Evolutionary conservation across 2,113 vertebrate genomes (phyloP).

Genomic region (Labeo catla): DNA sequence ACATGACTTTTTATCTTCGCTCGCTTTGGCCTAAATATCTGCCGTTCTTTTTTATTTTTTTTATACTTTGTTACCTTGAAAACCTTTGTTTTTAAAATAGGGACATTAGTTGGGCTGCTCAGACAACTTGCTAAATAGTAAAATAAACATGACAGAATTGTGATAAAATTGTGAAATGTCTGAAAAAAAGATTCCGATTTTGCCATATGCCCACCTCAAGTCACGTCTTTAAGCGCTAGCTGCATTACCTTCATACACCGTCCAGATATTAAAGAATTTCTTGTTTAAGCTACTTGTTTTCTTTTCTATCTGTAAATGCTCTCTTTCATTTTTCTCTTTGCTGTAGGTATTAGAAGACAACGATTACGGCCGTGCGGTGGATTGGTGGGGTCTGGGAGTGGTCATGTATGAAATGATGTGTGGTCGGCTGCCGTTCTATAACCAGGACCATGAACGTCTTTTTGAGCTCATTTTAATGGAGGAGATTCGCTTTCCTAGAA

Average conservation of each 20-base stretch:
- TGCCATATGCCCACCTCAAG: too few species aligned
- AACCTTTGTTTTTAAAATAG: too few species aligned
- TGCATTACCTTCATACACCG: background rate
- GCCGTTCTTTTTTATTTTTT: too few species aligned
- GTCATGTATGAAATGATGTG: conserved; percentile 99
- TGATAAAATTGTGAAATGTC: too few species aligned
- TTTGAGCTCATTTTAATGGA: conserved; percentile 98
- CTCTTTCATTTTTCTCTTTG: background rate
- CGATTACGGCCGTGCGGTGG: conserved; percentile 94
- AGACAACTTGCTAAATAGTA: too few species aligned
- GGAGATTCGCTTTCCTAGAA: conserved; percentile 96
- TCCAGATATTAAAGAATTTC: background rate
- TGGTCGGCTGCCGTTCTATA: conserved; percentile 94
- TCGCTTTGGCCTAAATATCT: too few species aligned
- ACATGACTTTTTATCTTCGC: too few species aligned
- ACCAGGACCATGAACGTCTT: conserved; percentile 96
- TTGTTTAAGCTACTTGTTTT: background rate
- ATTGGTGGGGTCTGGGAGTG: conserved; percentile 98
- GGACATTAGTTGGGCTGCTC: too few species aligned
- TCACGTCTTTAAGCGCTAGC: background rate
- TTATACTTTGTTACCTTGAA: too few species aligned
- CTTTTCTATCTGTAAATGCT: background rate
- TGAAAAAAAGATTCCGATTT: too few species aligned
- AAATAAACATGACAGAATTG: too few species aligned
- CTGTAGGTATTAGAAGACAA: conserved; percentile 94